Evolutionary conservation across 2,888 invertebrate species (phyloP).

Genomic region (Leucoma salicis): DNA sequence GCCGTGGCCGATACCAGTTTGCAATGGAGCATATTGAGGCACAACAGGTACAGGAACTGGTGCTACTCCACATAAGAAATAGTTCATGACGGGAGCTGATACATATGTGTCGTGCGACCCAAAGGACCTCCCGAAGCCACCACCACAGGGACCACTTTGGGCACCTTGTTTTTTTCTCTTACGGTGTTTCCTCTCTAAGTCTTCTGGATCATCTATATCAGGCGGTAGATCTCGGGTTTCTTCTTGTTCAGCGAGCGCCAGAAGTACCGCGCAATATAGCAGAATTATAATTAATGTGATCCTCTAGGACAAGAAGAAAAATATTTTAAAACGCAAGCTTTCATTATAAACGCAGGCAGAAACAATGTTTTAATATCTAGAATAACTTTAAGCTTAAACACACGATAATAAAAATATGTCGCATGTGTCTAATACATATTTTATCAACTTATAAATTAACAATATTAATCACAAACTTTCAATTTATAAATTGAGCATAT

Average conservation of each 20-base stretch:
- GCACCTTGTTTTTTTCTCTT: slow-evolving; percentile 63
- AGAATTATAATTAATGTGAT: slow-evolving; percentile 42
- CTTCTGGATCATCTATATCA: slow-evolving; percentile 47
- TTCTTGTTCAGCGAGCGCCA: slow-evolving; percentile 39
- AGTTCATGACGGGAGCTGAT: slow-evolving; percentile 69
- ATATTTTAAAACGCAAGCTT: background rate
- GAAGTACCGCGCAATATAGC: slow-evolving; percentile 35
- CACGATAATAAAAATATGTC: background rate
- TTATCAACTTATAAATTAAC: no score
- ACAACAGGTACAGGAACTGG: slow-evolving; percentile 22
- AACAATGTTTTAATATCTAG: no score
- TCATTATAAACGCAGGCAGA: no score
- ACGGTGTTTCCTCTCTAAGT: slow-evolving; percentile 54
- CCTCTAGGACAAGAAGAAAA: slow-evolving; percentile 41
- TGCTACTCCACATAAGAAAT: slow-evolving; percentile 59
- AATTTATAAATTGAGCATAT: no score
- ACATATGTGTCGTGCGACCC: slow-evolving; percentile 61
- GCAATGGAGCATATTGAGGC: slow-evolving; percentile 32
- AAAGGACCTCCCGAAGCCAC: slow-evolving; percentile 56
- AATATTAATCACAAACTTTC: no score
- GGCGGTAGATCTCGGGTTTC: slow-evolving; percentile 45
- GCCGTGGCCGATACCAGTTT: slow-evolving; percentile 17
- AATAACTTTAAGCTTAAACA: no score
- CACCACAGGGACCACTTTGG: slow-evolving; percentile 42
- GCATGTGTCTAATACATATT: no score